phyloP scores from a whole-genome alignment of 2,797 vertebrate genomes.

The Mormyrus hasselquistii region DNA sequence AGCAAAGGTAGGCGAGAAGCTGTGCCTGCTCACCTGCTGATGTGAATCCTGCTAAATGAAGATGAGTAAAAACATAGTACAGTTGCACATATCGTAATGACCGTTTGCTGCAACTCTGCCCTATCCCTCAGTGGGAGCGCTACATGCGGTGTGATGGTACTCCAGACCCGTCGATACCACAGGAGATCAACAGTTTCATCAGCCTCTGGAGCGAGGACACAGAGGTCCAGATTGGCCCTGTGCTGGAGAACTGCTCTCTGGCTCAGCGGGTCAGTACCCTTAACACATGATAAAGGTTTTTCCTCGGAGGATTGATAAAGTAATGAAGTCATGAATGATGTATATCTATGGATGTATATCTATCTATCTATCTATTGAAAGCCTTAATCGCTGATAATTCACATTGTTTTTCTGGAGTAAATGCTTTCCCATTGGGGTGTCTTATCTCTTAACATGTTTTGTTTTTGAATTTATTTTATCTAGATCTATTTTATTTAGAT shows the following conservation, averaged over 20 bases:
- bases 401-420: not conserved
- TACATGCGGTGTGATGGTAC: slow-evolving; percentile 73
- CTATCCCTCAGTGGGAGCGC: slow-evolving; percentile 72
- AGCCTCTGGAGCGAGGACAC: slow-evolving; percentile 74
- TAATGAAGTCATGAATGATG: not conserved
- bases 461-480: not conserved
- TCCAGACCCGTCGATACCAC: slow-evolving; percentile 69
- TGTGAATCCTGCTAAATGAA: not conserved
- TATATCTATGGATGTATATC: not conserved
- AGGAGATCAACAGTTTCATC: slow-evolving; percentile 80
- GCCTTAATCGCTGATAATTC: not conserved
- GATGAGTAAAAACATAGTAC: not conserved
- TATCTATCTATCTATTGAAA: not conserved
- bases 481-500: not conserved
- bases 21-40: not conserved
- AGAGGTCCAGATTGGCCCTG: slow-evolving; percentile 53
- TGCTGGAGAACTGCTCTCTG: slow-evolving; percentile 64
- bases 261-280: slow-evolving; percentile 66
- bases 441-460: not conserved
- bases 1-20: slow-evolving; percentile 55
- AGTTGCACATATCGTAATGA: not conserved
- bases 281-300: not conserved
- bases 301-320: not conserved
- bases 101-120: not conserved
- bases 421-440: not conserved